Percentiles rank a stretch among this genome's conserved stretches.
Conservation (phyloP, 2,797 vertebrate genomes). For the Balearica regulorum region DNA sequence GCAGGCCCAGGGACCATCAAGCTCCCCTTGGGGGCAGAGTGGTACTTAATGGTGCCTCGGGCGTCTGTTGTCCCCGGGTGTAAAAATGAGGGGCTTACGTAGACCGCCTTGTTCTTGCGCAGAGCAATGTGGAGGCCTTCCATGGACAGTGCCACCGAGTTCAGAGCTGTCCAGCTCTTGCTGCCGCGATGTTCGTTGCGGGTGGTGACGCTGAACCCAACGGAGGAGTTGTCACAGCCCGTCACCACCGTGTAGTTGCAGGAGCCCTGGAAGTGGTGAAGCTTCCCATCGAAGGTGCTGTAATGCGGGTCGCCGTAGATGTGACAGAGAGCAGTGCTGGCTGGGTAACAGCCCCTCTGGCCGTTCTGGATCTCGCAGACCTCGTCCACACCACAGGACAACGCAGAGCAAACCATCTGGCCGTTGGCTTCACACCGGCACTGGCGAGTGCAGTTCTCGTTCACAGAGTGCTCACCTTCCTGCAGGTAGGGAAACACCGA, state of each 20-base stretch:
- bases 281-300: conserved; percentile 80
- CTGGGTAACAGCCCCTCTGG: conserved; percentile 49
- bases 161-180: conserved; percentile 73
- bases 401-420: not conserved
- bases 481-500: not conserved
- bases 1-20: not conserved
- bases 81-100: conserved; percentile 61
- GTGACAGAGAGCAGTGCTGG: conserved; percentile 76
- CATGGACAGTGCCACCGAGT: conserved; percentile 68
- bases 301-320: conserved; percentile 88
- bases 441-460: conserved; percentile 17
- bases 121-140: conserved; percentile 60
- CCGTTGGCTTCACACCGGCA: conserved; percentile 45
- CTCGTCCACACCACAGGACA: conserved; percentile 42
- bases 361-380: conserved; percentile 60
- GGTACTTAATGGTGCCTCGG: not conserved
- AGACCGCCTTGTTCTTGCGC: conserved; percentile 66
- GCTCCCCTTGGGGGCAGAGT: not conserved
- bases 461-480: conserved; percentile 28
- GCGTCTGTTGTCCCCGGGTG: not conserved
- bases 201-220: conserved; percentile 64
- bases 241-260: conserved; percentile 81
- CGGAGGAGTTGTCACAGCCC: not conserved
- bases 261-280: conserved; percentile 86
- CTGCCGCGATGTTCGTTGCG: conserved; percentile 78